Base-by-base conservation (phyloP, 1,140 invertebrate species). In the Chymomyza costata region DNA sequence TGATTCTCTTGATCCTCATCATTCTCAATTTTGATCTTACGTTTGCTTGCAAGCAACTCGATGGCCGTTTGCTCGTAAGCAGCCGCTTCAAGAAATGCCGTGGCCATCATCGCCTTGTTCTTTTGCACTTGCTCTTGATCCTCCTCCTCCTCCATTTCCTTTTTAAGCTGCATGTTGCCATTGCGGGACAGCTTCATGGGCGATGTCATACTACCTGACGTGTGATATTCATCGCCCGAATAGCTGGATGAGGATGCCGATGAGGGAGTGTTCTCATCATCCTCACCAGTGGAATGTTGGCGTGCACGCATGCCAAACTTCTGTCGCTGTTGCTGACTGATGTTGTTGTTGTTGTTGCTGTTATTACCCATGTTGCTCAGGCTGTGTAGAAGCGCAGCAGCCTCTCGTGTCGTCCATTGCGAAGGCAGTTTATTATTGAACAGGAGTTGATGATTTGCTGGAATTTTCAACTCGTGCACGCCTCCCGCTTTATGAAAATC, bases 401-500 rank as follows among this genome's bases (percentile, higher is more conserved):
- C 82, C 66, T 84, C 82, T 65, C 80, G 78, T 69, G 82, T 84
- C 76, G 82, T 84, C 82, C 82, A 84, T 84, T 84, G 82, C 65
- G 82, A 82, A 76, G 82, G 82, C 82, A 84, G 82, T 84, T 84
- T 84, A 84, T 84, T 84, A 83, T 84, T 84, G 62, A 84, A 84
- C 82, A 84, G 74, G 82, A 84, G 82, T 84, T 84, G 82, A 84
- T 84, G 82, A 69, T 84, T 84, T 45, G 82, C 82, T 84, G 82
- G 82, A 66, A 84, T 68, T 84, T 84, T 84, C 82, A 84, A 84
- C 82, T 82, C 80, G 67, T 84, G 82, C 82, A 85, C 84, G 82
- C 84, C 84, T 85, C 84, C 84, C 84, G 84, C 84, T 73, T 85
- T 86, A 86, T 85, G 84, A 86, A 86, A 86, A 86, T 86, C 84